phyloP scores from a whole-genome alignment of 2,888 invertebrate genomes.

The Sturmia bella region DNA sequence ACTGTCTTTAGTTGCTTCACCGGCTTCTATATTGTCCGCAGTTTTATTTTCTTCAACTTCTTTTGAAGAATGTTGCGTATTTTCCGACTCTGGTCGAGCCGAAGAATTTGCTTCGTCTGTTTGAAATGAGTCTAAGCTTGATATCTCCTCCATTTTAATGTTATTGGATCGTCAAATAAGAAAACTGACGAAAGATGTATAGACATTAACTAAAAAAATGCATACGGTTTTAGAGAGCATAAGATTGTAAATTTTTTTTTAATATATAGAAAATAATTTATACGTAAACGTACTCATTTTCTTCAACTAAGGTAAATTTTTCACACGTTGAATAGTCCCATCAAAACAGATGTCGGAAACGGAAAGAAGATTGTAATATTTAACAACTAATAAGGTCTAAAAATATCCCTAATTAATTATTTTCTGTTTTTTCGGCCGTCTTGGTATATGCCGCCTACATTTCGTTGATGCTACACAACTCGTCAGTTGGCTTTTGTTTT shows the following conservation, averaged over 20 bases:
- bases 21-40: conserved; percentile 76
- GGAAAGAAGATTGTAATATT: too few species aligned
- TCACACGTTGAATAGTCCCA: too few species aligned
- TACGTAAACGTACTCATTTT: not conserved
- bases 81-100: conserved; percentile 75
- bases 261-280: too few species aligned
- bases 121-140: conserved; percentile 78
- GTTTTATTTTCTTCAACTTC: conserved; percentile 72
- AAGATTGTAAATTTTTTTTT: too few species aligned
- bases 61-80: conserved; percentile 71
- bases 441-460: too few species aligned
- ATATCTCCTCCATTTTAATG: conserved; percentile 78
- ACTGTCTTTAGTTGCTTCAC: conserved; percentile 65
- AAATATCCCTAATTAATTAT: too few species aligned
- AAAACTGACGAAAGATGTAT: conserved; percentile 51
- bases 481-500: too few species aligned
- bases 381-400: too few species aligned
- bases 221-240: not conserved
- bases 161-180: conserved; percentile 45
- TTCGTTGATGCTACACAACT: too few species aligned
- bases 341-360: too few species aligned
- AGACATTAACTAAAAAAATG: conserved; percentile 75
- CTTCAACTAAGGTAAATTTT: too few species aligned
- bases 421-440: too few species aligned
- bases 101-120: conserved; percentile 75